Conservation (phyloP, 2,888 invertebrate genomes). For the Cristatella mucedo region DNA sequence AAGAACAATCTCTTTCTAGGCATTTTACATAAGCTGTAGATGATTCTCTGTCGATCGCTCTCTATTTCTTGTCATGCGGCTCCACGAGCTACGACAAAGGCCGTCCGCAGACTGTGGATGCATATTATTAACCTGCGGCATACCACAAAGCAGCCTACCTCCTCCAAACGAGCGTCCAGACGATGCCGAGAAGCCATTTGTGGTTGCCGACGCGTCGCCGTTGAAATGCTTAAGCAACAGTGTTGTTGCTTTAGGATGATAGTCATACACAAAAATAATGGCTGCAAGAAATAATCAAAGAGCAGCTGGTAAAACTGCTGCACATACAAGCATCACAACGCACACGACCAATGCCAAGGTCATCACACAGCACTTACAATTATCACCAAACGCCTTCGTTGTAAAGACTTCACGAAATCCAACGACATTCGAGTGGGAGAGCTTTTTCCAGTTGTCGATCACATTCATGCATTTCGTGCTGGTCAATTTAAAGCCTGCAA, state of each 20-base stretch:
- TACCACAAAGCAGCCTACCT: too few relatives aligned
- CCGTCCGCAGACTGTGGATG: too few relatives aligned
- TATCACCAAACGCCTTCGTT: constrained; percentile 84
- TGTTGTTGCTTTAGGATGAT: constrained; percentile 76
- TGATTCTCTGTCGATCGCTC: too few relatives aligned
- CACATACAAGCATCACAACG: too few relatives aligned
- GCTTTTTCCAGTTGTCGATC: constrained; percentile 84
- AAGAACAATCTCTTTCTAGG: too few relatives aligned
- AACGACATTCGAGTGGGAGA: constrained; percentile 85
- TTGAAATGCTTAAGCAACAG: constrained; percentile 66
- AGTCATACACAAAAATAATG: constrained; percentile 87
- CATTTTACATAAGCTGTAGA: too few relatives aligned
- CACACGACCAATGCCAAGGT: too few relatives aligned
- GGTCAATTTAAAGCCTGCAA: constrained; percentile 57
- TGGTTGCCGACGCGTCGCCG: constrained; percentile 15
- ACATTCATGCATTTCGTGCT: constrained; percentile 66
- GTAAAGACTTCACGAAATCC: constrained; percentile 79
- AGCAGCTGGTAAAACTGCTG: neutral
- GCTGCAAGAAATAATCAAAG: constrained; percentile 46
- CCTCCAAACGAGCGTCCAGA: too few relatives aligned
- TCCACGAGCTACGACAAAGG: too few relatives aligned
- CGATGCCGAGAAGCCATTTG: constrained; percentile 27
- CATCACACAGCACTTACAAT: constrained; percentile 25
- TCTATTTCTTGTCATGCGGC: too few relatives aligned
- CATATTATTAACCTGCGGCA: too few relatives aligned